These are phyloP conservation scores for Malurus splendens DNA, from an alignment of 2,797 vertebrate genomes.

Conservation along the genomic window DNA sequence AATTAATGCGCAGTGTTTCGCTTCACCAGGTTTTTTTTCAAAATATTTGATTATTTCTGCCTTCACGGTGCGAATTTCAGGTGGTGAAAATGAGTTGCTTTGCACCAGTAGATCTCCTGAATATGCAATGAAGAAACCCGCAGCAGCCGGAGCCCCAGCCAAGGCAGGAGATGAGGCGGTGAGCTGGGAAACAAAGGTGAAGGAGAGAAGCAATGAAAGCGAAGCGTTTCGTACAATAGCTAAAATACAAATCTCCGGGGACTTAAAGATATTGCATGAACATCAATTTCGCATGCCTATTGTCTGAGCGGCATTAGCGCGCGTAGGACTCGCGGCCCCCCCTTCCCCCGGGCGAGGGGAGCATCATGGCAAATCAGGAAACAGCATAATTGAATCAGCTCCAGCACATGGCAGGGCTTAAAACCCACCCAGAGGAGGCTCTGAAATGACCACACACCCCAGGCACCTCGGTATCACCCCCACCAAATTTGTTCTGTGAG, in stretches of 20 bases:
- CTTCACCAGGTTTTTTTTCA: slow-evolving; percentile 33
- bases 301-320: slow-evolving; percentile 28
- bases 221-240: not conserved
- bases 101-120: slow-evolving; percentile 49
- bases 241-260: slow-evolving; percentile 36
- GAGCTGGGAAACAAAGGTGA: slow-evolving; percentile 51
- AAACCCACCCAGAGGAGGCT: not conserved
- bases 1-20: slow-evolving; percentile 47
- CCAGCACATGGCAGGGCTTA: not conserved
- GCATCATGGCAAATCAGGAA: not conserved
- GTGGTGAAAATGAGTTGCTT: slow-evolving; percentile 54
- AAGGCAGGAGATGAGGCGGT: slow-evolving; percentile 15
- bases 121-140: slow-evolving; percentile 56
- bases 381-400: slow-evolving; percentile 1
- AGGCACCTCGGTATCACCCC: not conserved
- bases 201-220: slow-evolving; percentile 39
- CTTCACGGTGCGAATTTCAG: slow-evolving; percentile 22
- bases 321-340: not conserved
- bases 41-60: slow-evolving; percentile 63
- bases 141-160: slow-evolving; percentile 43
- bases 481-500: not conserved
- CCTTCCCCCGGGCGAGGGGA: not conserved
- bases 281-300: slow-evolving; percentile 43
- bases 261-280: slow-evolving; percentile 40
- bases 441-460: not conserved